These are phyloP conservation scores for Tetramorium alpestre DNA, from an alignment of 1,140 invertebrate species.

Conservation along the genomic window DNA sequence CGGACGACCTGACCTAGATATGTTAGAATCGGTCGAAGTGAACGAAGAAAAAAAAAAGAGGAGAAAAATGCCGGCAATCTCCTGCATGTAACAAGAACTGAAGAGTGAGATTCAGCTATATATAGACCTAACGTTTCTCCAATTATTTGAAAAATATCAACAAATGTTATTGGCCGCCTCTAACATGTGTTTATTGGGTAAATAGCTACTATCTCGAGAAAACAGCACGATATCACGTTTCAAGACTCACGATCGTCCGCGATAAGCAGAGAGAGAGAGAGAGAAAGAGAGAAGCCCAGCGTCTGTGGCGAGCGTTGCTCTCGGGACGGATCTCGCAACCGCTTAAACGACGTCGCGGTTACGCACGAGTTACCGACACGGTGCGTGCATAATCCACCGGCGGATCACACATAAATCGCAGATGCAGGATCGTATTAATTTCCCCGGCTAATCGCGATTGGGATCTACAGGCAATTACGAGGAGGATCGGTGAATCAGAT, in stretches of 20 bases:
- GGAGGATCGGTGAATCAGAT: conserved; percentile 81
- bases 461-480: conserved; percentile 84
- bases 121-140: neutral
- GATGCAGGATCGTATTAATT: conserved; percentile 81
- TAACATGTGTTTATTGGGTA: neutral
- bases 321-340: conserved; percentile 48
- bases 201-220: neutral
- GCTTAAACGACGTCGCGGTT: conserved; percentile 23
- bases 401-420: conserved; percentile 79
- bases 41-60: neutral
- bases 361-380: conserved; percentile 56
- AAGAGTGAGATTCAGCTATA: neutral
- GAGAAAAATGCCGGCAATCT: neutral
- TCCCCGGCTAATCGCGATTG: conserved; percentile 82
- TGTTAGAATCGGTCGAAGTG: neutral
- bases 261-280: conserved; percentile 13
- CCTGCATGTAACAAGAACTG: neutral
- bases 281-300: neutral
- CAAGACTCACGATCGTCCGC: neutral
- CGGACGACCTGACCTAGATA: neutral
- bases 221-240: conserved; percentile 9
- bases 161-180: neutral
- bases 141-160: neutral
- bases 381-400: conserved; percentile 70
- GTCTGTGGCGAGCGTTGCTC: conserved; percentile 6